These are phyloP conservation scores for Leucophenga maculata DNA, from an alignment of 2,888 invertebrate species.

Conservation along the genomic window DNA sequence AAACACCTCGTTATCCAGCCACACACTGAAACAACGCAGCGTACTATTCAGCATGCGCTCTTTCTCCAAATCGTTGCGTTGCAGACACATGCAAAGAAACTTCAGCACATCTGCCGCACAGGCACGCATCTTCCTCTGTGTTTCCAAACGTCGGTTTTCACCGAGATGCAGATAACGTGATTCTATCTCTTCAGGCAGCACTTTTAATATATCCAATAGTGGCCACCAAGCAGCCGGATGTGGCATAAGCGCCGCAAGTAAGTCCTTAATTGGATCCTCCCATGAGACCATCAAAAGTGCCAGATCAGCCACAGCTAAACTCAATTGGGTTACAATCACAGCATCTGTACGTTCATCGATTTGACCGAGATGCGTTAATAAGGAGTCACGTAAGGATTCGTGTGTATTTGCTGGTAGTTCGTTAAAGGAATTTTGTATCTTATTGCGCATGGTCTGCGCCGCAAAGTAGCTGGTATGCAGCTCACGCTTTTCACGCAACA, in stretches of 20 bases:
- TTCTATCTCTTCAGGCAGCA: constrained; percentile 96
- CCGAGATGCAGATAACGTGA: constrained; percentile 87
- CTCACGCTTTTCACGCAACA: constrained; percentile 90
- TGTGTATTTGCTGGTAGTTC: constrained; percentile 91
- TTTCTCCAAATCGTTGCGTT: constrained; percentile 77
- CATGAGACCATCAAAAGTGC: constrained; percentile 94
- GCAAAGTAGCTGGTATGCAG: constrained; percentile 97
- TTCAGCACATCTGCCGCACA: constrained; percentile 85
- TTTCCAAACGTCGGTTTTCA: constrained; percentile 89
- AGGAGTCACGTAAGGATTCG: constrained; percentile 88
- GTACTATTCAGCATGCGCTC: constrained; percentile 79
- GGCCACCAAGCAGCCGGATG: constrained; percentile 81
- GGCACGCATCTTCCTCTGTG: constrained; percentile 83
- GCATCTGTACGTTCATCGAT: constrained; percentile 85
- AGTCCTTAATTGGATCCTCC: constrained; percentile 89
- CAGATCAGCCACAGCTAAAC: constrained; percentile 93
- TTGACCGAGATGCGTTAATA: constrained; percentile 88
- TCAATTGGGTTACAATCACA: constrained; percentile 92
- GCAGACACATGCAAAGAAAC: constrained; percentile 85
- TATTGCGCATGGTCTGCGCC: constrained; percentile 97
- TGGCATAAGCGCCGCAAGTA: constrained; percentile 84
- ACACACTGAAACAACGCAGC: constrained; percentile 90
- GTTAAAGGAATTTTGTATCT: constrained; percentile 92
- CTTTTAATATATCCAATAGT: constrained; percentile 91
- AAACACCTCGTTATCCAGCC: constrained; percentile 89